Percentiles rank a stretch among this genome's conserved stretches.
Conservation (phyloP, 2,113 vertebrate genomes). For the Diadophis punctatus region DNA sequence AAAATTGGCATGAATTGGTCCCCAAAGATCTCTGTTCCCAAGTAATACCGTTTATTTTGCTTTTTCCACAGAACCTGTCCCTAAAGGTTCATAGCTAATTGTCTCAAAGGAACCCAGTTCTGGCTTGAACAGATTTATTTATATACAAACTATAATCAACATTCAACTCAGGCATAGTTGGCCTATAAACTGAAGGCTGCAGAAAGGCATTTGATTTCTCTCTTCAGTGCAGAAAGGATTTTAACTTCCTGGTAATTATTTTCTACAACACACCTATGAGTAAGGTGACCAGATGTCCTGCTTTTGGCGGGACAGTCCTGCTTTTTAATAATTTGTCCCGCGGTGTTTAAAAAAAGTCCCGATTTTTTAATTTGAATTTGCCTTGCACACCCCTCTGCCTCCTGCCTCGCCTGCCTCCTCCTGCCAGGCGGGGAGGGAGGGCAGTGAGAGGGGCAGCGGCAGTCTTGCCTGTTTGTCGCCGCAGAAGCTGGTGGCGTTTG, state of each 20-base stretch:
- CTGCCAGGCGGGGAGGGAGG: too few relatives aligned
- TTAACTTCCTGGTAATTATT: background rate
- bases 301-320: too few relatives aligned
- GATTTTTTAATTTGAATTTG: too few relatives aligned
- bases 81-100: background rate
- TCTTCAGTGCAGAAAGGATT: background rate
- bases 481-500: too few relatives aligned
- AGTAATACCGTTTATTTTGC: background rate
- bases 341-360: too few relatives aligned
- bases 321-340: too few relatives aligned
- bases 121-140: background rate
- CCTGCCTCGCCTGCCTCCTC: too few relatives aligned
- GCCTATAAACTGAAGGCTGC: background rate
- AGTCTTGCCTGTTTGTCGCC: too few relatives aligned
- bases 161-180: background rate
- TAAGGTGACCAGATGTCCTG: too few relatives aligned
- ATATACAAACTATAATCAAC: background rate
- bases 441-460: too few relatives aligned
- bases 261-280: background rate
- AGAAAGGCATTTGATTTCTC: background rate
- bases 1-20: background rate
- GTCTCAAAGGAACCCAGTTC: background rate
- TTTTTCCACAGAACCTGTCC: background rate
- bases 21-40: background rate
- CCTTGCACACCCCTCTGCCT: too few relatives aligned